These are phyloP conservation scores for Nannoperca obscura DNA, from an alignment of 2,797 vertebrate species.

Conservation along the genomic window DNA sequence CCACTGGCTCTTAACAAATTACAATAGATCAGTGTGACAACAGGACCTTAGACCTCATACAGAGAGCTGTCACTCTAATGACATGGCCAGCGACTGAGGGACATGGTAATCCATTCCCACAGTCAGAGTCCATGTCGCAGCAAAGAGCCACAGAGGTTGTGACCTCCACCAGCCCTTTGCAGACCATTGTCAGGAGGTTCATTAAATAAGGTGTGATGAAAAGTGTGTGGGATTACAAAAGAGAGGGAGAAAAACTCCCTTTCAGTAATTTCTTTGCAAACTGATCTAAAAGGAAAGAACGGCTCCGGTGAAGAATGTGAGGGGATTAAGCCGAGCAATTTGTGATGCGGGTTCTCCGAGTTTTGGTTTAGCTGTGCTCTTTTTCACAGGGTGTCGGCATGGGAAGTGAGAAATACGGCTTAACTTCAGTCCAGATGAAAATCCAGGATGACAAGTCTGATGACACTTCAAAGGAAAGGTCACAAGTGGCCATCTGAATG, in stretches of 20 bases:
- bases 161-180: conserved; percentile 58
- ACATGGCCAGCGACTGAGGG: conserved; percentile 59
- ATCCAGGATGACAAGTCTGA: conserved; percentile 70
- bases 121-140: conserved; percentile 66
- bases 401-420: conserved; percentile 76
- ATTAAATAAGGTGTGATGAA: conserved; percentile 50
- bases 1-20: conserved; percentile 47
- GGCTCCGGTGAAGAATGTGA: conserved; percentile 39
- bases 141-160: conserved; percentile 62
- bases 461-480: conserved; percentile 76
- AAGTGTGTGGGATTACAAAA: conserved; percentile 25
- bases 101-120: conserved; percentile 80
- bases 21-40: conserved; percentile 68
- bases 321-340: conserved; percentile 57
- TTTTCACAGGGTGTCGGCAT: conserved; percentile 63
- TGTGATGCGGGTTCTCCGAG: conserved; percentile 47
- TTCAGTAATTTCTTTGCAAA: conserved; percentile 41
- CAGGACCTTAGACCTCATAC: conserved; percentile 71
- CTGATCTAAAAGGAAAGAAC: conserved; percentile 19
- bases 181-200: conserved; percentile 53
- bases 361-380: conserved; percentile 51
- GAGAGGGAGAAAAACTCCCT: not conserved
- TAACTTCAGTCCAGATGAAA: conserved; percentile 67
- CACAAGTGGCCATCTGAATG: conserved; percentile 67
- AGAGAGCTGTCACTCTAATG: conserved; percentile 73